Conservation (phyloP, 2,797 vertebrate species). For the Amphiprion clarkii region DNA sequence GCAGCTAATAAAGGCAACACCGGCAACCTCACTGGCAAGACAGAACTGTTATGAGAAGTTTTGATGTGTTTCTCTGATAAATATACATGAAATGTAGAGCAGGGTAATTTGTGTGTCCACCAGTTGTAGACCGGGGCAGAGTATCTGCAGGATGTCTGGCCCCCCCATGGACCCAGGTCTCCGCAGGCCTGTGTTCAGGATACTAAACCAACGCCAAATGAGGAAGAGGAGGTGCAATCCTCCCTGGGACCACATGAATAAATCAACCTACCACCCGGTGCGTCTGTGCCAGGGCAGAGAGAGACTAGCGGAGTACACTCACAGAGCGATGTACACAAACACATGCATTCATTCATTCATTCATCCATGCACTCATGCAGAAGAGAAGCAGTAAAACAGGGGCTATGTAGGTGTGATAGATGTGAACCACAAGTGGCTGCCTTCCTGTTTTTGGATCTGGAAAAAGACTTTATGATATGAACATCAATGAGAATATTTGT, state of each 20-base stretch:
- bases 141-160: slow-evolving; percentile 67
- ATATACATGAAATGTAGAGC: slow-evolving; percentile 73
- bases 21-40: slow-evolving; percentile 15
- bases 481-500: slow-evolving; percentile 60
- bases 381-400: slow-evolving; percentile 26
- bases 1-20: slow-evolving; percentile 9
- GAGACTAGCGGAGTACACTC: slow-evolving; percentile 42
- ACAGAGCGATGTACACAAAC: slow-evolving; percentile 42
- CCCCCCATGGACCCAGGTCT: slow-evolving; percentile 68
- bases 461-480: slow-evolving; percentile 35
- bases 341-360: slow-evolving; percentile 40
- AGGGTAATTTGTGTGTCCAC: slow-evolving; percentile 68
- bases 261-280: slow-evolving; percentile 77
- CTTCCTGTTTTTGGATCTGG: slow-evolving; percentile 26
- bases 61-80: slow-evolving; percentile 50
- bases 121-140: slow-evolving; percentile 52
- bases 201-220: slow-evolving; percentile 77
- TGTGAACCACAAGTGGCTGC: slow-evolving; percentile 37
- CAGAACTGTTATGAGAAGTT: slow-evolving; percentile 46
- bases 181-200: slow-evolving; percentile 72
- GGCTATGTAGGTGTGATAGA: slow-evolving; percentile 9
- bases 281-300: slow-evolving; percentile 54
- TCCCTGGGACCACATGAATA: slow-evolving; percentile 77
- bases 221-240: slow-evolving; percentile 77
- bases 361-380: slow-evolving; percentile 49